A percentile compares a stretch with the other conserved stretches of the same genome.
phyloP scores from a whole-genome alignment of 1,140 invertebrate species.

The Drosophila grimshawi region DNA sequence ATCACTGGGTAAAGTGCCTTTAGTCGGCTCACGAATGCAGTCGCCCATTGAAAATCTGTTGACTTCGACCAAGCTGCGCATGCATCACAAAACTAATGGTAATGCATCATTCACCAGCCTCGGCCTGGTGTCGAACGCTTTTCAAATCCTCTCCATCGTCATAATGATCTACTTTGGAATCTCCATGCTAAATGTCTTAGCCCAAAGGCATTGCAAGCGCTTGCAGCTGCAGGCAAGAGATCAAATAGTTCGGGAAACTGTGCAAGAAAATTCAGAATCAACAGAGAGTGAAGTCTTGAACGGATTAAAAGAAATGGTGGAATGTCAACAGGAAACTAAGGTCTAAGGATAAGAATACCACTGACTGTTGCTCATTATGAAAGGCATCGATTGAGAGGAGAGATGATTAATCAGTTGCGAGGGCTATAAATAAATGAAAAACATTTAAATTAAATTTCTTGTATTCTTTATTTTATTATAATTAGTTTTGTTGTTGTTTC shows the following conservation, averaged over 20 bases:
- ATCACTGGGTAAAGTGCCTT: conserved; percentile 90
- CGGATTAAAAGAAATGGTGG: background rate
- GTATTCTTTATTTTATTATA: conserved; percentile 78
- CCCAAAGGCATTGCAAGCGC: conserved; percentile 95
- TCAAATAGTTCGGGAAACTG: background rate
- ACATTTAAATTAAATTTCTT: conserved; percentile 61
- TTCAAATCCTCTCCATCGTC: conserved; percentile 94
- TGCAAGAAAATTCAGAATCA: background rate
- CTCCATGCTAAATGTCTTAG: conserved; percentile 97
- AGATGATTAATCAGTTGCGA: no score
- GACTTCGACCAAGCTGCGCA: conserved; percentile 92
- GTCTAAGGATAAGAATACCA: background rate
- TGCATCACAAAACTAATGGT: conserved; percentile 87
- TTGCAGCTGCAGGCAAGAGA: conserved; percentile 85
- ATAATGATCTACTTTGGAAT: conserved; percentile 98
- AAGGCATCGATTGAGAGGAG: no score
- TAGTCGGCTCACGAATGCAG: conserved; percentile 92
- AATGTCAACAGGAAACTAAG: background rate
- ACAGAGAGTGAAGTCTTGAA: background rate
- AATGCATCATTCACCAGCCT: conserved; percentile 5
- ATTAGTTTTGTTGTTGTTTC: conserved; percentile 69
- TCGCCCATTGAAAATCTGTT: conserved; percentile 93
- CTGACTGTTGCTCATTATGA: no score
- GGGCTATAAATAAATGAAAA: background rate
- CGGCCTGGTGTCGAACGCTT: conserved; percentile 92